These are phyloP conservation scores for Etia nguti DNA, from an alignment of 2,113 vertebrate species.

Conservation along the genomic window DNA sequence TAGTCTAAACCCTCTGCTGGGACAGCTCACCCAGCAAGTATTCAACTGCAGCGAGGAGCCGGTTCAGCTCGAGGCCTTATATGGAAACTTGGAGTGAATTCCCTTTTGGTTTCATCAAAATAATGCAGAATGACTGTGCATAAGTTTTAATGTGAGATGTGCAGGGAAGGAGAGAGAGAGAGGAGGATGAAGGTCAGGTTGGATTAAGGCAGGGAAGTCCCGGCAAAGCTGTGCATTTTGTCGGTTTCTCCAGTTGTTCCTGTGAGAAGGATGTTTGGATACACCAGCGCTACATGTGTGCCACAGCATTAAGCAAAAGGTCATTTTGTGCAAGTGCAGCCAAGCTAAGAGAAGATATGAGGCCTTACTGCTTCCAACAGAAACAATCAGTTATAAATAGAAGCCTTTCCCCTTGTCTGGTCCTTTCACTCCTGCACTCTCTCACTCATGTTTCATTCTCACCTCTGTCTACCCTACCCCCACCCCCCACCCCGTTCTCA, in stretches of 20 bases:
- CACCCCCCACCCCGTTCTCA: background rate
- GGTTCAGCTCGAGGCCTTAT: slow-evolving; percentile 60
- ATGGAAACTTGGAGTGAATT: slow-evolving; percentile 48
- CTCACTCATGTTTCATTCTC: background rate
- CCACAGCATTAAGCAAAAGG: slow-evolving; percentile 6
- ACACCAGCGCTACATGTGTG: background rate
- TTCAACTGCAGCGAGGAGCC: slow-evolving; percentile 26
- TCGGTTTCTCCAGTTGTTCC: background rate
- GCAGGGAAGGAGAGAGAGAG: too few species aligned
- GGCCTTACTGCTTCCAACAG: background rate
- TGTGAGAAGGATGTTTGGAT: background rate
- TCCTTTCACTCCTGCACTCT: background rate
- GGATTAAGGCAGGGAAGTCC: background rate
- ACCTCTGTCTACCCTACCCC: background rate
- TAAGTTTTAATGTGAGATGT: background rate
- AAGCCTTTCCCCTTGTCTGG: background rate
- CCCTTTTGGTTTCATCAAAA: slow-evolving; percentile 4
- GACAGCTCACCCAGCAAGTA: slow-evolving; percentile 59
- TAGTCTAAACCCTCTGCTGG: slow-evolving; percentile 49
- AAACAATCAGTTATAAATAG: slow-evolving; percentile 69
- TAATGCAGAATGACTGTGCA: background rate
- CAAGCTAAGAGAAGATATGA: slow-evolving; percentile 19
- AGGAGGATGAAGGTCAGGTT: background rate
- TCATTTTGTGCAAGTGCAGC: slow-evolving; percentile 40
- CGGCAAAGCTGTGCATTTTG: background rate